phyloP scores from a whole-genome alignment of 2,113 vertebrate genomes.

The Cranoglanis bouderius region DNA sequence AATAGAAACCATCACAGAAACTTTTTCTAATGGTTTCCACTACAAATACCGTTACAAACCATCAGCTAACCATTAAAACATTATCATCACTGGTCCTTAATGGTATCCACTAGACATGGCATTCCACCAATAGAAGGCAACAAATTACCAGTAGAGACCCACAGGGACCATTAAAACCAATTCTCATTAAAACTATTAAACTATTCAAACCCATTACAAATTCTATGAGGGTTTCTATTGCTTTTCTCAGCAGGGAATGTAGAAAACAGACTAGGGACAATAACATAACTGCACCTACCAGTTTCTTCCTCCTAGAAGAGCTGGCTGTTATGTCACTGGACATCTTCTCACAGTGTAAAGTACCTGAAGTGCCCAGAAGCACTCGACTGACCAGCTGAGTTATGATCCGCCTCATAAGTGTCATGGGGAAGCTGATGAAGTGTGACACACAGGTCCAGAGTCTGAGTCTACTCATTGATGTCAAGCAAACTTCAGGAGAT shows the following conservation, averaged over 20 bases:
- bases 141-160: too few species aligned
- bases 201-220: too few species aligned
- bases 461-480: conserved; percentile 16
- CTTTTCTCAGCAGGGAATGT: background rate
- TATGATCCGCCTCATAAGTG: conserved; percentile 61
- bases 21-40: too few species aligned
- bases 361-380: conserved; percentile 46
- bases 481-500: background rate
- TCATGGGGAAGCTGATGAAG: conserved; percentile 19
- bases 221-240: too few species aligned
- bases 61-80: too few species aligned
- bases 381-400: conserved; percentile 55
- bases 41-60: too few species aligned
- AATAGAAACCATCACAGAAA: too few species aligned
- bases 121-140: too few species aligned
- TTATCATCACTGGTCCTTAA: too few species aligned
- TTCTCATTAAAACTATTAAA: too few species aligned
- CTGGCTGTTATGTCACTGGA: conserved; percentile 44
- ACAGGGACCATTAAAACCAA: too few species aligned
- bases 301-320: conserved; percentile 54
- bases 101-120: too few species aligned
- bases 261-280: background rate
- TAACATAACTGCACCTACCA: conserved; percentile 59
- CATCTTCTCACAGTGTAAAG: conserved; percentile 45
- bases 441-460: background rate